Percentiles rank a stretch among this genome's conserved stretches.
phyloP scores from a whole-genome alignment of 2,113 vertebrate genomes.

The Willisornis vidua region DNA sequence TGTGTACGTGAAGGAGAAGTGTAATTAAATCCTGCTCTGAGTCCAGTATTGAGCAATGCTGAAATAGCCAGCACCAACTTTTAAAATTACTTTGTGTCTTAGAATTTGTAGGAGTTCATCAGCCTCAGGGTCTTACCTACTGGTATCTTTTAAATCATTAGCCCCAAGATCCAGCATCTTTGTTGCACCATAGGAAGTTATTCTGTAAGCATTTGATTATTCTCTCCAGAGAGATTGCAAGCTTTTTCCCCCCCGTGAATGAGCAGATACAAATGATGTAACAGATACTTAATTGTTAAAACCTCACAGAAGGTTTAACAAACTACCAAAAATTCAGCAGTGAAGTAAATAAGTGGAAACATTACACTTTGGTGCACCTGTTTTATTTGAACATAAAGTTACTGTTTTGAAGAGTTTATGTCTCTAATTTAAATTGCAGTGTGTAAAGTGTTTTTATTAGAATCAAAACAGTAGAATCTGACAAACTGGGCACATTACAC shows the following conservation, averaged over 20 bases:
- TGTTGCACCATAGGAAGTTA: fast-evolving
- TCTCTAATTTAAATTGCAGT: not conserved
- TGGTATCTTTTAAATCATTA: not conserved
- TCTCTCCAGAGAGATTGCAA: not conserved
- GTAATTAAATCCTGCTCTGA: fast-evolving
- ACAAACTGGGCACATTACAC: not conserved
- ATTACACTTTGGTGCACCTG: not conserved
- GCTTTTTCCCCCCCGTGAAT: not conserved
- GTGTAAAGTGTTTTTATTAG: not conserved
- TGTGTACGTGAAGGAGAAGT: not conserved
- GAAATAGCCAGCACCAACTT: not conserved
- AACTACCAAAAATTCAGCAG: not conserved
- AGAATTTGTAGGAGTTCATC: not conserved
- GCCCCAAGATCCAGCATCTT: not conserved
- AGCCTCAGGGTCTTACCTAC: not conserved
- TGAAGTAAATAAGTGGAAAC: not conserved
- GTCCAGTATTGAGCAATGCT: not conserved
- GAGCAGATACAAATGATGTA: not conserved
- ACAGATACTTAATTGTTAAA: not conserved
- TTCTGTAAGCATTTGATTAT: not conserved
- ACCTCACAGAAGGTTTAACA: not conserved
- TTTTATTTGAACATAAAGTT: conserved; percentile 29
- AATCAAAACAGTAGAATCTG: not conserved
- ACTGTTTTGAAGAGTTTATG: not conserved
- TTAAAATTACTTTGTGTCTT: not conserved